phyloP scores from a whole-genome alignment of 2,888 invertebrate species.

The Acanthosepion esculentum region DNA sequence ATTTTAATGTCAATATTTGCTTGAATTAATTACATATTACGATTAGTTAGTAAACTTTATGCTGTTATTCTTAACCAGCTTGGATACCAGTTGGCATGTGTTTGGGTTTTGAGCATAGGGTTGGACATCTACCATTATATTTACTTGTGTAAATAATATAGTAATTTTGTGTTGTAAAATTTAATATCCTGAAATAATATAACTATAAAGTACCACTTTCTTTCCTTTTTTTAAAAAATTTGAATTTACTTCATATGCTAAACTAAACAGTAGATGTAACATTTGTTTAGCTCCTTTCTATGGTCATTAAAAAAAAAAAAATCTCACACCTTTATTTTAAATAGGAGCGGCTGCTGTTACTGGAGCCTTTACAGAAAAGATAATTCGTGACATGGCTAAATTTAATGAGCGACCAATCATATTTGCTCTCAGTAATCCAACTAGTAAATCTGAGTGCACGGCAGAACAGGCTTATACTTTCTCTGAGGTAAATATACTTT shows the following conservation, averaged over 20 bases:
- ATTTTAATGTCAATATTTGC: too few relatives aligned
- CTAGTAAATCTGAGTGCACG: constrained; percentile 98
- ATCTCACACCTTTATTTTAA: neutral
- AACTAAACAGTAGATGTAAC: neutral
- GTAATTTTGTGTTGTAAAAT: too few relatives aligned
- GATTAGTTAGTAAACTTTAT: too few relatives aligned
- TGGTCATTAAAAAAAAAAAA: too few relatives aligned
- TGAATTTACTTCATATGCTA: neutral
- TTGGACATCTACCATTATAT: too few relatives aligned
- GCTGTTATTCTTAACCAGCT: too few relatives aligned
- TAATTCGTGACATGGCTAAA: constrained; percentile 89
- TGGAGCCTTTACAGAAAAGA: constrained; percentile 92
- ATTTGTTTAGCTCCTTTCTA: too few relatives aligned
- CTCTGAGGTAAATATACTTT: constrained; percentile 81
- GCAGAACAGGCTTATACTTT: constrained; percentile 94
- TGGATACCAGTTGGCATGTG: too few relatives aligned
- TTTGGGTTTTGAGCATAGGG: too few relatives aligned
- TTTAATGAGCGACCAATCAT: constrained; percentile 91
- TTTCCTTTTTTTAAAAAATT: neutral
- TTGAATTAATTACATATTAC: too few relatives aligned
- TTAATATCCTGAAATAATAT: neutral
- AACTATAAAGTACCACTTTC: too few relatives aligned
- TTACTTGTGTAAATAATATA: too few relatives aligned
- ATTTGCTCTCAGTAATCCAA: constrained; percentile 98
- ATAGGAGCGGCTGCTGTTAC: constrained; percentile 91